Evolutionary conservation across 2,888 invertebrate genomes (phyloP).

Genomic region (Corbicula japonica): DNA sequence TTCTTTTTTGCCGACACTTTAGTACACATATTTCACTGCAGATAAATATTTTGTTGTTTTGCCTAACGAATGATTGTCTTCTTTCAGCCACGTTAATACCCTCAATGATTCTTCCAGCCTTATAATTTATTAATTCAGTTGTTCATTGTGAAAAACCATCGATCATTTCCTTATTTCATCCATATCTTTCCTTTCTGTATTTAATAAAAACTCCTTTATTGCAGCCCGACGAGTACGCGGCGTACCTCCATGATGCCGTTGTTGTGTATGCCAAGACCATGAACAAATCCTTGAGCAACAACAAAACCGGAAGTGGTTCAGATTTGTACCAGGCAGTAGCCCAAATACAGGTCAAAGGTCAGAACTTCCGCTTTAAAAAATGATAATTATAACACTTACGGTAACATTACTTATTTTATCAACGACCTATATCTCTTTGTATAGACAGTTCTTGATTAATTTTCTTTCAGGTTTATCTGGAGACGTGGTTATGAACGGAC

Average conservation of each 20-base stretch:
- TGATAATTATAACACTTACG: not conserved
- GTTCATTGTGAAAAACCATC: not conserved
- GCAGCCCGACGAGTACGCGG: constrained; percentile 40
- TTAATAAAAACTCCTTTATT: not conserved
- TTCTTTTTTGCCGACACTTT: not conserved
- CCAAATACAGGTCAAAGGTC: not conserved
- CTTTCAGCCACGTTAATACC: not conserved
- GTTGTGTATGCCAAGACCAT: constrained; percentile 29
- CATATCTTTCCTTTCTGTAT: not conserved
- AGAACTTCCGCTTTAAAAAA: not conserved
- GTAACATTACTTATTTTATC: not conserved
- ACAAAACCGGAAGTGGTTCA: constrained; percentile 8
- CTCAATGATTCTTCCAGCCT: not conserved
- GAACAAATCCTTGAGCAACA: constrained; percentile 19
- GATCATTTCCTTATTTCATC: not conserved
- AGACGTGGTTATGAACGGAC: constrained; percentile 62
- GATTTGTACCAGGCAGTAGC: constrained; percentile 29
- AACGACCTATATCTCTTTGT: too few species aligned
- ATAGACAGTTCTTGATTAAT: not conserved
- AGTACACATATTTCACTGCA: not conserved
- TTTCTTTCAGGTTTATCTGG: constrained; percentile 65
- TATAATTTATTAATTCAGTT: not conserved
- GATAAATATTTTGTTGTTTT: not conserved
- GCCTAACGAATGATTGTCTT: not conserved
- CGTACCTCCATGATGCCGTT: constrained; percentile 45